A percentile compares a stretch with the other conserved stretches of the same genome.
phyloP scores from a whole-genome alignment of 1,140 invertebrate genomes.

The Nylanderia fulva region DNA sequence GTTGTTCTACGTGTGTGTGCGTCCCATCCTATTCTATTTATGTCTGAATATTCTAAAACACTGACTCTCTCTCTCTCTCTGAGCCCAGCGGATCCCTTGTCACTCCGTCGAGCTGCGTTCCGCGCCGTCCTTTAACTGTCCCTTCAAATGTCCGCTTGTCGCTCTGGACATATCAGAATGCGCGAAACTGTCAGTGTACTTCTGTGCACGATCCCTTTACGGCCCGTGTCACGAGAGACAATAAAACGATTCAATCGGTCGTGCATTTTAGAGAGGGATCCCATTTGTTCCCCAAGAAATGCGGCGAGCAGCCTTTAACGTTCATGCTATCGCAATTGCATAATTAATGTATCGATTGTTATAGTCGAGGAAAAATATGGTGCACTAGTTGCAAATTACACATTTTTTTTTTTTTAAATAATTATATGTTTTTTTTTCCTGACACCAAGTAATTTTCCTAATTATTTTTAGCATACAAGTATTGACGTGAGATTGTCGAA shows the following conservation, averaged over 20 bases:
- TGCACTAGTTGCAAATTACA: no score
- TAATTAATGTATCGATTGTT: neutral
- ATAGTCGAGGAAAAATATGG: no score
- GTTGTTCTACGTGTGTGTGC: constrained; percentile 7
- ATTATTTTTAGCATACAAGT: no score
- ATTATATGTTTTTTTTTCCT: no score
- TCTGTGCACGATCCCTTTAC: neutral
- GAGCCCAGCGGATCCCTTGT: neutral
- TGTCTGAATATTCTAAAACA: constrained; percentile 60
- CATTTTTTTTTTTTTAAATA: no score
- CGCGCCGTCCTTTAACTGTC: neutral
- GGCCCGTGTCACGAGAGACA: neutral
- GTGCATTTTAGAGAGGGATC: neutral
- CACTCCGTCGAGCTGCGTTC: constrained; percentile 25
- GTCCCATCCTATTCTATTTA: constrained; percentile 53
- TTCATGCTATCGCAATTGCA: neutral
- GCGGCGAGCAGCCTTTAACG: neutral
- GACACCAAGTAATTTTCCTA: no score
- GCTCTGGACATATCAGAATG: neutral
- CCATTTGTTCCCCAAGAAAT: neutral
- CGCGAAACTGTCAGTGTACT: neutral
- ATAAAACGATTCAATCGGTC: neutral
- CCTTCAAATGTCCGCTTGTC: constrained; percentile 17
- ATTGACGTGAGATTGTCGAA: no score
- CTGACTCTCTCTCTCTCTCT: neutral